phyloP scores from a whole-genome alignment of 2,113 vertebrate genomes.

The Ariopsis seemanni region DNA sequence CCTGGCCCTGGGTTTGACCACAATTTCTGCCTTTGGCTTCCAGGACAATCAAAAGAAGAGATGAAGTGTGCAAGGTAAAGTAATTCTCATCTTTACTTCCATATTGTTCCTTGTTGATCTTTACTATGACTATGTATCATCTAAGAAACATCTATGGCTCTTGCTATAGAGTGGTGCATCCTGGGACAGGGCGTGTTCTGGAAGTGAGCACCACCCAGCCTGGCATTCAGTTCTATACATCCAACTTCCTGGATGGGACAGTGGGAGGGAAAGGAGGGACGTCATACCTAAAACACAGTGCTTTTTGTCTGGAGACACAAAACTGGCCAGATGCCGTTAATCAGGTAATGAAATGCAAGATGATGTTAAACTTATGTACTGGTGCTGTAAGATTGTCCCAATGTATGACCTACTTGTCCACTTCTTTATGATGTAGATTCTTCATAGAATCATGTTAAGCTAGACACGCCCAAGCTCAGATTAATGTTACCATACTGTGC shows the following conservation, averaged over 20 bases:
- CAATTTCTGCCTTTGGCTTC: constrained; percentile 85
- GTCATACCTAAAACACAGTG: constrained; percentile 81
- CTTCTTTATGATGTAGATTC: background rate
- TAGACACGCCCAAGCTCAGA: background rate
- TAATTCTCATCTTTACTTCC: background rate
- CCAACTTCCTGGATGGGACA: constrained; percentile 88
- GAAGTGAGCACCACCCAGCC: constrained; percentile 88
- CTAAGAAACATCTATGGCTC: background rate
- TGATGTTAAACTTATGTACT: background rate
- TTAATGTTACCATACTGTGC: background rate
- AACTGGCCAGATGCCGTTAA: constrained; percentile 92
- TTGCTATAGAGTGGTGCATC: constrained; percentile 77
- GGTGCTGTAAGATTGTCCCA: background rate
- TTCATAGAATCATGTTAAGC: background rate
- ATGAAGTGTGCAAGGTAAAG: constrained; percentile 78
- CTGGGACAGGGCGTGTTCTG: constrained; percentile 78
- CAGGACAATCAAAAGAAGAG: constrained; percentile 60
- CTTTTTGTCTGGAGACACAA: constrained; percentile 93
- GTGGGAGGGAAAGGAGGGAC: constrained; percentile 78
- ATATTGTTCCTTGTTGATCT: background rate
- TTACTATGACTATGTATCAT: background rate
- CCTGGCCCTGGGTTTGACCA: constrained; percentile 86
- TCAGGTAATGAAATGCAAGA: constrained; percentile 72
- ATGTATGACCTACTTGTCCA: background rate
- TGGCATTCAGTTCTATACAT: constrained; percentile 93